A percentile compares a stretch with the other conserved stretches of the same genome.
Evolutionary conservation across 2,797 vertebrate species (phyloP).

Genomic region (Serranus cabrilla): DNA sequence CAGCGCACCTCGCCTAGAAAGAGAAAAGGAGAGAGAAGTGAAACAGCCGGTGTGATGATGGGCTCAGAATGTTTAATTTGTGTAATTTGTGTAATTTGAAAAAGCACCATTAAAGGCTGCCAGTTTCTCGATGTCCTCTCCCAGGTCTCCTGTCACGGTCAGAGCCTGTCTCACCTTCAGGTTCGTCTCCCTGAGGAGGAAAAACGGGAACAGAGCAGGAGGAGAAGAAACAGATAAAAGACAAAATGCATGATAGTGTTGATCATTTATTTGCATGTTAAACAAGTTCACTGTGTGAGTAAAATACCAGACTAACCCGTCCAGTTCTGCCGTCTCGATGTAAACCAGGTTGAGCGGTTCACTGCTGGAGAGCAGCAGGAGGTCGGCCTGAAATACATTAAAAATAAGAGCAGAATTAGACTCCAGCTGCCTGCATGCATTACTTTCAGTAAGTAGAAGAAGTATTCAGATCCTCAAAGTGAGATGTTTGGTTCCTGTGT

Average conservation of each 20-base stretch:
- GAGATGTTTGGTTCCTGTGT: too few species aligned
- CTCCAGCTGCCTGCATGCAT: too few species aligned
- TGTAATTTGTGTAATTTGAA: too few species aligned
- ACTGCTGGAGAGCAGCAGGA: slow-evolving; percentile 94
- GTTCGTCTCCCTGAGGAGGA: slow-evolving; percentile 92
- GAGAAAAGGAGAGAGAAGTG: neutral
- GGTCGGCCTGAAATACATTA: slow-evolving; percentile 91
- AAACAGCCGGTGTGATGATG: neutral
- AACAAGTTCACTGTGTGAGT: too few species aligned
- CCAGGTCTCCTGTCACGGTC: slow-evolving; percentile 91
- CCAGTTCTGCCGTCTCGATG: slow-evolving; percentile 95
- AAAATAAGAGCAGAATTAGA: too few species aligned
- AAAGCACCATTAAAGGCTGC: slow-evolving; percentile 88
- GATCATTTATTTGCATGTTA: too few species aligned
- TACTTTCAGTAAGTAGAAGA: too few species aligned
- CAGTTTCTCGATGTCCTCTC: slow-evolving; percentile 87
- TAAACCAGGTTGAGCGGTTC: slow-evolving; percentile 94
- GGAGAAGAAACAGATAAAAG: too few species aligned
- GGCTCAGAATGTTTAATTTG: neutral
- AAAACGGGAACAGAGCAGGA: too few species aligned
- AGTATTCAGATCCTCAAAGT: too few species aligned
- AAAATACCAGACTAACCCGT: slow-evolving; percentile 86
- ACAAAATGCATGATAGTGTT: too few species aligned
- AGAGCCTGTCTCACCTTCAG: slow-evolving; percentile 95
- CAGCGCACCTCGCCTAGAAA: slow-evolving; percentile 90